phyloP scores from a whole-genome alignment of 2,113 vertebrate species.

The Eptesicus fuscus region DNA sequence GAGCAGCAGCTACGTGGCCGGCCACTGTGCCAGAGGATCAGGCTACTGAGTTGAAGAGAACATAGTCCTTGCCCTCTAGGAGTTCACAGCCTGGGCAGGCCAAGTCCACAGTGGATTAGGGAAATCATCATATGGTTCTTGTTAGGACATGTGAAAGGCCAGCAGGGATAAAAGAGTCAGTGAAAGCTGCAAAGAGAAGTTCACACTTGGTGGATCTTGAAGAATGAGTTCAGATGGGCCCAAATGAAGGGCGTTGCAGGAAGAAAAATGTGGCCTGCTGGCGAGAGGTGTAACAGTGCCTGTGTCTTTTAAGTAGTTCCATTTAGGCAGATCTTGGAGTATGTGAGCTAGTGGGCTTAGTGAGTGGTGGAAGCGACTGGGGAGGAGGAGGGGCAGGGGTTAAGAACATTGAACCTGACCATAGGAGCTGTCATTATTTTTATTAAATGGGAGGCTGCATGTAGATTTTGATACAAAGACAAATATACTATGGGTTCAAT shows the following conservation, averaged over 20 bases:
- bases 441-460: background rate
- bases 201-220: background rate
- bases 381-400: background rate
- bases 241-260: background rate
- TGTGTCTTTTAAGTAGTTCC: background rate
- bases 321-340: background rate
- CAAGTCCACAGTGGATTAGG: background rate
- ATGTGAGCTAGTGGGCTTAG: background rate
- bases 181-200: background rate
- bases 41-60: background rate
- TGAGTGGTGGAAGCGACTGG: background rate
- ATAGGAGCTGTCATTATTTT: background rate
- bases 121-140: background rate
- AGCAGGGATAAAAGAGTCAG: background rate
- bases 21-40: background rate
- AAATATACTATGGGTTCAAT: background rate
- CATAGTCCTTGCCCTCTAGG: too few species aligned
- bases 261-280: background rate
- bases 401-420: background rate
- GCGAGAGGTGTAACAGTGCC: accelerated
- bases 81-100: background rate
- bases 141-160: background rate
- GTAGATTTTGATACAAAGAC: background rate
- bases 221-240: background rate
- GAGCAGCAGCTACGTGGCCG: background rate